Evolutionary conservation across 1,140 invertebrate genomes (phyloP), one percentile per base, ranked within the genome.

Genomic region (Penaeus vannamei): DNA sequence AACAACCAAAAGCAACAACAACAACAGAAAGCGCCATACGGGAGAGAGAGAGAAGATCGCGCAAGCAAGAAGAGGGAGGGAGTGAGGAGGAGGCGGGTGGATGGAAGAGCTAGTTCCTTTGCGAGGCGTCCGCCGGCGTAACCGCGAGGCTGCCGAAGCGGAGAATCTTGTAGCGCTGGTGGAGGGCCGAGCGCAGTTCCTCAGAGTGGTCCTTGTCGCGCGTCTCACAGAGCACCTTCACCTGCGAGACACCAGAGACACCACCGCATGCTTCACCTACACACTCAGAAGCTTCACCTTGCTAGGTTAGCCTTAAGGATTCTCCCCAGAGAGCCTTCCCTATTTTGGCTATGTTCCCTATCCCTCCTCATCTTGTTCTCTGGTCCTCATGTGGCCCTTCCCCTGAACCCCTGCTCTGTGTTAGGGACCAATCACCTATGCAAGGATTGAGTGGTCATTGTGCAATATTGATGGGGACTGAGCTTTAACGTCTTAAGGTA

Each of bases 161-260:
- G n/a, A 94, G 92, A 26, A 93, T 91, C 46, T 91, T 92, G 91
- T 97, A 97, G 89, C 94, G 94, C 59, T 94, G 93, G 42, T 93
- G 92, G 0, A 97, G 93, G 17, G 95, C 93, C 59, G 94, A 91
- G 92, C 95, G 94, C 53, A 98, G 93, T 92, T 96, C 93, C 46
- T 95, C 93, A 84, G 95, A 94, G 93, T 98, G 97, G 1, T 95
- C 95, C 86, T 95, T 94, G 90, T 98, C 97, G 90, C 96, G 94
- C 0, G 97, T 98, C 93, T 98, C 97, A 91, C 96, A 96, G 2
- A 97, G 95, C 1, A 97, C 96, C 93, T 96, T 97, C 2, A 97
- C 95, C 95, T 96, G 92, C 42, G 93, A 93, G 90, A 86, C 91
- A 83, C 72, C 89, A 89, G 84, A 59, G 23, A 46, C 36, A 66